Base-by-base conservation (phyloP, 2,797 vertebrate genomes). In the Amazona finschi region DNA sequence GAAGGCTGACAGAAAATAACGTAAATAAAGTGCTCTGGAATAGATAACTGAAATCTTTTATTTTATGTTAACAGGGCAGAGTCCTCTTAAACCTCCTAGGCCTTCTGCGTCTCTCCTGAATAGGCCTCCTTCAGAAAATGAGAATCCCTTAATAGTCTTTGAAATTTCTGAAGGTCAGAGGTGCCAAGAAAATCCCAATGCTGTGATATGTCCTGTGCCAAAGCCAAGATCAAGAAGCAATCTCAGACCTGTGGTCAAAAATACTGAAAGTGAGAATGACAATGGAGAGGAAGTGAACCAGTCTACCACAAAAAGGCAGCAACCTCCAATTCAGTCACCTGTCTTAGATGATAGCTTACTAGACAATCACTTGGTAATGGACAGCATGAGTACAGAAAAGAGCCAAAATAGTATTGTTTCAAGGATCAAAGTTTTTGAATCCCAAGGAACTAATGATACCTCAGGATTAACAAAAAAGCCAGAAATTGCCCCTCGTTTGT, bases 341-440 rank as follows among this genome's bases (percentile, higher is more conserved):
- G 71, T 96, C 88, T 64, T 96, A 92, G 93, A 97, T 86, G 92
- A 89, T 31, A 89, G 60, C 70, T 91, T 86, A 70, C 81, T 93
- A 66, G 97, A 96, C n/a, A 96, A 94, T 90, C 96, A 95, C 73
- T 84, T 97, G 46, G 67, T 25, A 8, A 89, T 91, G 84, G 96
- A 98, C 97, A 97, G 83, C 74, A 99, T 99, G 99, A 98, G 92
- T 73, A 57, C 89, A 80, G 96, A 97, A 78, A 93, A 97, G 88
- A 98, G 89, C 97, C 98, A 99, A 91, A 98, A 98, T 81, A 98
- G 97, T 87, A 97, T 99, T 94, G 97, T 97, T 89, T 98, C 98
- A 89, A 98, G 97, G 89, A 99, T 99, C 97, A 98, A 99, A 98
- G 98, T 98, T 64, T 99, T 99, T 72, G 99, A 99, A 97, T 98